Evolutionary conservation across 2,113 vertebrate genomes (phyloP), one percentile per base, ranked within the genome.

Genomic region (Hyaena hyaena): DNA sequence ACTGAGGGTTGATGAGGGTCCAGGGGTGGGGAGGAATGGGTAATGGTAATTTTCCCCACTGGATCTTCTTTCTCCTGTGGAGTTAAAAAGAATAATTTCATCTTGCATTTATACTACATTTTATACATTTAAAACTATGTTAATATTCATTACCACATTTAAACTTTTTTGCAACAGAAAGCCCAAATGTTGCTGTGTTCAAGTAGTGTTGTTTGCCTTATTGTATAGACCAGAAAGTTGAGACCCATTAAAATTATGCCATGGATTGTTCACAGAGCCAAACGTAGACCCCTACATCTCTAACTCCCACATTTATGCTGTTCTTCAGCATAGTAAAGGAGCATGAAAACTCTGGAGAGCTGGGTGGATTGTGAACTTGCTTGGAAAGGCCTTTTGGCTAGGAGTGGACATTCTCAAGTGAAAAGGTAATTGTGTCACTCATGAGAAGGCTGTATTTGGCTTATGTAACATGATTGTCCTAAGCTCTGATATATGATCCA

Each of bases 401-500:
- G 26, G 23, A 35, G 24, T 66, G 16, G 17, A 4, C 21, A 90
- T 90, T 81, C 45, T 88, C 28, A 69, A 88, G 33, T 89, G 53
- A 63, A 96, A 77, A 73, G 23, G 12, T 91, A 79, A 93, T 35
- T 80, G 33, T 77, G 33, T 15, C 21, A 69, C 28, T 4, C 16
- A 28, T 65, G 71, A 95, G 45, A 90, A 89, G 28, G 7, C 43
- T 68, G 0, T 90, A 96, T 96, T 97, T 95, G 66, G 65, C 95
- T 97, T 98, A 66, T 93, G 84, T 55, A 80, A 12, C 61, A 14
- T 92, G 82, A 55, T 4, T 90, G 68, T 95, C 45, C 16, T 96
- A 63, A 73, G 69, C 79, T 90, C 66, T 96, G 98, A 98, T 90
- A 80, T 97, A 97, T 76, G 66, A 97, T 93, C 90, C 0, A 3